A percentile compares a stretch with the other conserved stretches of the same genome.
These are phyloP conservation scores for Galbula dea DNA, from an alignment of 2,113 vertebrate species.

Conservation along the genomic window DNA sequence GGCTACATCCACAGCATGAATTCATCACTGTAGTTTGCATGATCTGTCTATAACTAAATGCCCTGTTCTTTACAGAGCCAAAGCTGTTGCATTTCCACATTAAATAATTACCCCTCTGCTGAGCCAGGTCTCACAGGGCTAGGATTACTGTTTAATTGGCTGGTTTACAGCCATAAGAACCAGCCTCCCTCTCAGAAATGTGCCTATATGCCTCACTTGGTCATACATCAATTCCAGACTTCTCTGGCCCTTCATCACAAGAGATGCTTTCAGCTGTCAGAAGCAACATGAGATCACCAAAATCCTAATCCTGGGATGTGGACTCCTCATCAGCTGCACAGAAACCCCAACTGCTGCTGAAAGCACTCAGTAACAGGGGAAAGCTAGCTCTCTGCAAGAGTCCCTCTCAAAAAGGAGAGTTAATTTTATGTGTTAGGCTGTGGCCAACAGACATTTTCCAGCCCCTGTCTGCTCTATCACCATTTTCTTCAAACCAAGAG, in stretches of 20 bases:
- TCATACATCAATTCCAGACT: neutral
- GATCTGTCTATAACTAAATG: neutral
- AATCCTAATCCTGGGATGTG: neutral
- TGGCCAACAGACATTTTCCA: neutral
- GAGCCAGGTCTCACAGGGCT: neutral
- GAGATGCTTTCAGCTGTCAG: neutral
- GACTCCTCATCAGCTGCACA: neutral
- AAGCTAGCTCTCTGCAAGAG: neutral
- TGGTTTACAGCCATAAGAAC: conserved; percentile 26
- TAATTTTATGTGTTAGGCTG: neutral
- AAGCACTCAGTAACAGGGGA: neutral
- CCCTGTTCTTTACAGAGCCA: neutral
- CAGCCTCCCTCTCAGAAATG: neutral
- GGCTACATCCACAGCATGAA: neutral
- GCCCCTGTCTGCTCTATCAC: neutral
- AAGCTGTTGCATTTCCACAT: neutral
- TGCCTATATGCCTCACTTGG: neutral
- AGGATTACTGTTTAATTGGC: conserved; percentile 5
- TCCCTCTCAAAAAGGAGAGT: neutral
- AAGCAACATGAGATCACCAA: neutral
- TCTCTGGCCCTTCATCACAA: neutral
- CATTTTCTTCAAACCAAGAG: neutral
- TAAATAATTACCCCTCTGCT: conserved; percentile 22
- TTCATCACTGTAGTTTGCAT: neutral
- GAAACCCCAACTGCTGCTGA: neutral